Evolutionary conservation across 2,888 invertebrate species (phyloP).

Genomic region (Dendrolimus houi): DNA sequence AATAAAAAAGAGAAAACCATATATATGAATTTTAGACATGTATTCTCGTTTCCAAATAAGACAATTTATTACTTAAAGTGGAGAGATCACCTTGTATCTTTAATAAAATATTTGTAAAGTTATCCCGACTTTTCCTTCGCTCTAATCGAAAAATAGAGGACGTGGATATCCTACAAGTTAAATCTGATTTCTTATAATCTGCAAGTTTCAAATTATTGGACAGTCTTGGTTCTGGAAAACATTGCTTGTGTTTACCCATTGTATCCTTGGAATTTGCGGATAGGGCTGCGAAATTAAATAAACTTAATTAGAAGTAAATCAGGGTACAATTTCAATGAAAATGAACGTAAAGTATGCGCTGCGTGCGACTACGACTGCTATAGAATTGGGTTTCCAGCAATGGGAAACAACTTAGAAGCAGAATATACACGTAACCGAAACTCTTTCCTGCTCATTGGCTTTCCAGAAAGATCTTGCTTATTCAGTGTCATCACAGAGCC

Average conservation of each 20-base stretch:
- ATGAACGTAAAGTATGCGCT: no score
- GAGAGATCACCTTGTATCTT: constrained; percentile 59
- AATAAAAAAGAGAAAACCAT: no score
- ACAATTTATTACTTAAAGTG: constrained; percentile 46
- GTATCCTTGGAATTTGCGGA: constrained; percentile 26
- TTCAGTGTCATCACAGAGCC: no score
- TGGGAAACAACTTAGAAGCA: no score
- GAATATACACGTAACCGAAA: no score
- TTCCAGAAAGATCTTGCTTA: no score
- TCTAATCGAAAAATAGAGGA: constrained; percentile 46
- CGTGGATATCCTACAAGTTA: constrained; percentile 44
- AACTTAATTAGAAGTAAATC: no score
- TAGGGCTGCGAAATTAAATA: constrained; percentile 23
- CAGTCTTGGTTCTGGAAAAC: constrained; percentile 15
- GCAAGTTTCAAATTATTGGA: constrained; percentile 12
- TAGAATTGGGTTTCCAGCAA: no score
- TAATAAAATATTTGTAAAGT: constrained; percentile 47
- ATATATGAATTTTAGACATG: constrained; percentile 5
- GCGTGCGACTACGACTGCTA: no score
- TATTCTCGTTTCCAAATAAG: constrained; percentile 50
- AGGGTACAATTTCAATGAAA: no score
- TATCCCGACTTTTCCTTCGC: constrained; percentile 47
- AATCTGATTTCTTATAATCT: constrained; percentile 39
- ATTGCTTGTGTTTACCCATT: constrained; percentile 23
- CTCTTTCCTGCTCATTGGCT: no score